These are phyloP conservation scores for Drosophila pegasa DNA, from an alignment of 2,888 invertebrate genomes.

Conservation along the genomic window DNA sequence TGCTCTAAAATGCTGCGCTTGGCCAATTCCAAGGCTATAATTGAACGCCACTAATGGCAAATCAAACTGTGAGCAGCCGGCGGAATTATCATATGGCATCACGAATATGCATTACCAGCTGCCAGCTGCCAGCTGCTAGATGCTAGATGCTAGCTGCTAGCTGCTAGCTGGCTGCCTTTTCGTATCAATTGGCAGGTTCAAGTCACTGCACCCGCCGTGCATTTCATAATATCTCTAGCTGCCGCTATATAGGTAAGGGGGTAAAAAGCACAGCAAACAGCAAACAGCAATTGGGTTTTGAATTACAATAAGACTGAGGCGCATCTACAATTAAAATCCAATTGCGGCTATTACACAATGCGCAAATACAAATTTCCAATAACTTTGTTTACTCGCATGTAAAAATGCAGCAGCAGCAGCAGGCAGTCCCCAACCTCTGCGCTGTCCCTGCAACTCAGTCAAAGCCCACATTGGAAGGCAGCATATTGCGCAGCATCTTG, in stretches of 20 bases:
- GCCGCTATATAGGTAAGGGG: neutral
- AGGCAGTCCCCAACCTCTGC: neutral
- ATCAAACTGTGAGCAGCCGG: slow-evolving; percentile 36
- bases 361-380: slow-evolving; percentile 67
- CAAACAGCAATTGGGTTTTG: slow-evolving; percentile 41
- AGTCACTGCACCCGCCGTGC: slow-evolving; percentile 51
- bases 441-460: neutral
- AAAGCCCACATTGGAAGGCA: slow-evolving; percentile 10
- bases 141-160: slow-evolving; percentile 17
- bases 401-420: slow-evolving; percentile 61
- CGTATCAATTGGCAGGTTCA: slow-evolving; percentile 48
- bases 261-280: slow-evolving; percentile 3
- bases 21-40: slow-evolving; percentile 55
- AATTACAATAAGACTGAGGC: slow-evolving; percentile 43
- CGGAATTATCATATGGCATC: slow-evolving; percentile 51
- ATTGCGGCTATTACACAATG: slow-evolving; percentile 68
- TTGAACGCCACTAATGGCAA: slow-evolving; percentile 54
- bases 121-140: slow-evolving; percentile 24
- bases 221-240: slow-evolving; percentile 10
- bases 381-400: slow-evolving; percentile 66
- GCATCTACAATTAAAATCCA: slow-evolving; percentile 70
- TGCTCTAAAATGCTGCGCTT: slow-evolving; percentile 53
- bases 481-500: slow-evolving; percentile 76
- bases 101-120: slow-evolving; percentile 52
- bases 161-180: slow-evolving; percentile 16